These are phyloP conservation scores for Gyrodactylus bullatarudis DNA, from an alignment of 1,140 invertebrate genomes.

Conservation along the genomic window DNA sequence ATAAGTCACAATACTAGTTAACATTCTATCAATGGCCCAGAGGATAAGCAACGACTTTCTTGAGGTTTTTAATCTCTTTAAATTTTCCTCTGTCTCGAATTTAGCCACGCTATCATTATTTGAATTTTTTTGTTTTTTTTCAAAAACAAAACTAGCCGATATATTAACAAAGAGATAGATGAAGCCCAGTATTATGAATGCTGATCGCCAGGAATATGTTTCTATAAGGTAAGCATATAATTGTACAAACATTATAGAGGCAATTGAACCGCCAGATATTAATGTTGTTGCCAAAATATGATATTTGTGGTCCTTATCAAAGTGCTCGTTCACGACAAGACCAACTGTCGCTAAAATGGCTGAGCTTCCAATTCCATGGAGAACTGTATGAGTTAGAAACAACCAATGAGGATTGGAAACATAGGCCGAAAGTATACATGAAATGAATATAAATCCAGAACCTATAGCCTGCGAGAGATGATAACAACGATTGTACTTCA, in stretches of 20 bases:
- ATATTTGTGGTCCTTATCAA: conserved; percentile 5
- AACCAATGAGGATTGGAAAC: conserved; percentile 6
- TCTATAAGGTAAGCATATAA: conserved; percentile 6
- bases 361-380: conserved; percentile 3
- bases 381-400: conserved; percentile 4
- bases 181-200: conserved; percentile 2
- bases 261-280: conserved; percentile 2
- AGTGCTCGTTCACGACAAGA: conserved; percentile 7
- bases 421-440: neutral
- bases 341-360: conserved; percentile 1
- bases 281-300: conserved; percentile 5
- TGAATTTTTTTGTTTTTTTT: neutral
- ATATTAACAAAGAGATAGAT: conserved; percentile 4
- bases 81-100: neutral
- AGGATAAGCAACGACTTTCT: neutral
- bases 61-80: too few species aligned
- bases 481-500: neutral
- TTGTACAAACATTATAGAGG: conserved; percentile 7
- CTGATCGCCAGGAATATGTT: neutral
- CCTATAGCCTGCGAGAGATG: conserved; percentile 1
- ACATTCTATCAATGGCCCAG: conserved; percentile 4
- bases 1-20: conserved; percentile 6
- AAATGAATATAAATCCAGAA: neutral
- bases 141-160: neutral
- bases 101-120: neutral